Conservation (phyloP, 2,113 vertebrate genomes). For the Xiphophorus maculatus region DNA sequence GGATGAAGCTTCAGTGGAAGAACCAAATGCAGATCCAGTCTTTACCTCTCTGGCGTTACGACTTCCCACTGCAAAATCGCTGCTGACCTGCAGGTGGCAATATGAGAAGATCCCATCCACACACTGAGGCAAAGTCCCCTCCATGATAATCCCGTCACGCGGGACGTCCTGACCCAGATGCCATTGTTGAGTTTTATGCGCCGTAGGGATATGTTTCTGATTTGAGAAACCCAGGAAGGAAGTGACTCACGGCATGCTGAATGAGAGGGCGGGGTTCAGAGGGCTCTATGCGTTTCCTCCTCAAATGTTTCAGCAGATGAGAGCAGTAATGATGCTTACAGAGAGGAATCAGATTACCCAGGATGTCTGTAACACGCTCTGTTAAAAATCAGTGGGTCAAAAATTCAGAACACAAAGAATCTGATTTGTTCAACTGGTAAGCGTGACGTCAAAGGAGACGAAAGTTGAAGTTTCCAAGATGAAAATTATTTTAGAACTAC, state of each 20-base stretch:
- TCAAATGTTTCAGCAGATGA: slow-evolving; percentile 17
- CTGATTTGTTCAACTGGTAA: background rate
- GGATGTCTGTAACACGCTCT: slow-evolving; percentile 7
- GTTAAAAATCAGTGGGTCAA: background rate
- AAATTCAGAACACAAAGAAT: background rate
- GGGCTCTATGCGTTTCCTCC: background rate
- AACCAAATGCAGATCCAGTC: background rate
- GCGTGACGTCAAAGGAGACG: background rate
- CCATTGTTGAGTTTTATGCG: background rate
- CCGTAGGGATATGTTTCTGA: background rate
- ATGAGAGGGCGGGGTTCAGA: background rate
- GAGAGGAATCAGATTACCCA: slow-evolving; percentile 1
- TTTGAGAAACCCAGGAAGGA: background rate
- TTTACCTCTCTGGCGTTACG: slow-evolving; percentile 6
- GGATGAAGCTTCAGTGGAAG: background rate
- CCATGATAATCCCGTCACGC: background rate
- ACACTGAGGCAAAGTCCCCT: slow-evolving; percentile 4
- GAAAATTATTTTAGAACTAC: too few relatives aligned
- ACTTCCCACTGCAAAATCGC: slow-evolving; percentile 7
- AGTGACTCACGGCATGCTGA: slow-evolving; percentile 2
- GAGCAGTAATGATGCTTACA: slow-evolving; percentile 9
- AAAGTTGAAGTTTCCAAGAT: too few relatives aligned
- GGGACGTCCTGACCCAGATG: background rate
- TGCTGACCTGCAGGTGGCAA: slow-evolving; percentile 17
- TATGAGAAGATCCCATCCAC: slow-evolving; percentile 7